These are phyloP conservation scores for Congeria kusceri DNA, from an alignment of 2,888 invertebrate species.

Conservation along the genomic window DNA sequence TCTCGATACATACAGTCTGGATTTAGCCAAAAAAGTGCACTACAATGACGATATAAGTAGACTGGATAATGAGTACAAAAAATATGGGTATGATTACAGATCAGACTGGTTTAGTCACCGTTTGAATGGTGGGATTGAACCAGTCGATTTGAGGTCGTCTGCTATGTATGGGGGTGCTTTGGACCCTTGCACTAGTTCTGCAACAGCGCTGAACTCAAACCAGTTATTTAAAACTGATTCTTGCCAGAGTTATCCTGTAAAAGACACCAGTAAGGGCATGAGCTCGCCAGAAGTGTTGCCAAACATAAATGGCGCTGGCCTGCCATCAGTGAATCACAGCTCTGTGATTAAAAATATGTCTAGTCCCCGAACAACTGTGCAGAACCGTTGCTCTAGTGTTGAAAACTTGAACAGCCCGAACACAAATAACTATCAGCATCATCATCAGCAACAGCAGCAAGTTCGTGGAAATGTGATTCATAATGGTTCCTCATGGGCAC, in stretches of 20 bases:
- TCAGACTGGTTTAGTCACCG: slow-evolving; percentile 73
- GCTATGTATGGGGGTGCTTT: slow-evolving; percentile 74
- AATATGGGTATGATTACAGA: slow-evolving; percentile 77
- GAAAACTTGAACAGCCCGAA: slow-evolving; percentile 68
- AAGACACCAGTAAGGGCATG: slow-evolving; percentile 64
- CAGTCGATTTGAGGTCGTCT: slow-evolving; percentile 77
- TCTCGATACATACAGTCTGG: slow-evolving; percentile 81
- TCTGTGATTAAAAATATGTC: slow-evolving; percentile 77
- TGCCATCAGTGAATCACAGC: slow-evolving; percentile 67
- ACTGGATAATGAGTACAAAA: slow-evolving; percentile 77
- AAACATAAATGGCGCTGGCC: slow-evolving; percentile 30
- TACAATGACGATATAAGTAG: slow-evolving; percentile 79
- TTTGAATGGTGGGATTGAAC: slow-evolving; percentile 78
- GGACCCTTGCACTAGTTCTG: slow-evolving; percentile 65
- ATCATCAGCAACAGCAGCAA: slow-evolving; percentile 51
- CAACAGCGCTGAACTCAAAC: slow-evolving; percentile 68
- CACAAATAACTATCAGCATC: slow-evolving; percentile 57
- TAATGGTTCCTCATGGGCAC: slow-evolving; percentile 69
- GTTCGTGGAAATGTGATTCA: slow-evolving; percentile 67
- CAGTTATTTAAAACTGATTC: slow-evolving; percentile 70
- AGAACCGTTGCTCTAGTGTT: slow-evolving; percentile 64
- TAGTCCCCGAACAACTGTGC: slow-evolving; percentile 64
- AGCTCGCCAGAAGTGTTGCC: slow-evolving; percentile 59
- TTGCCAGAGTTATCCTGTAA: slow-evolving; percentile 57
- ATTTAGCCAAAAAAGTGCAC: slow-evolving; percentile 81